Evolutionary conservation across 1,140 invertebrate species (phyloP), one percentile per base, ranked within the genome.

Genomic region (Anagrus nilaparvatae): DNA sequence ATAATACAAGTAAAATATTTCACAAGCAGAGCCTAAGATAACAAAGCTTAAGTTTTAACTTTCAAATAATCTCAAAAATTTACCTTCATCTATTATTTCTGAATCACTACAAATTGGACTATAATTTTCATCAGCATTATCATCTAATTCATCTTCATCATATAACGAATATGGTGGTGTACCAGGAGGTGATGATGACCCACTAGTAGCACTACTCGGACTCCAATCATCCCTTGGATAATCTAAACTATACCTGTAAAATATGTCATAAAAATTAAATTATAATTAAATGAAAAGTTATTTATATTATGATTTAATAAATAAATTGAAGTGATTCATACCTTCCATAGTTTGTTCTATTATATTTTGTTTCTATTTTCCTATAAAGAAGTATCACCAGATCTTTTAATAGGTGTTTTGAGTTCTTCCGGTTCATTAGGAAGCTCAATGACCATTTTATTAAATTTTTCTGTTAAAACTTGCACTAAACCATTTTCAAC

Each of bases 81-180:
- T 25, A 37, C 31, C 61, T 17, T 63, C 53, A 28, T 55, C 57
- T 31, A 40, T 40, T 29, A 53, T 51, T 28, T 67, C 64, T 18
- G 51, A 50, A 28, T 66, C 65, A 24, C 58, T 66, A 25, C 57
- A 67, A 31, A 67, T 57, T 6, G 63, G 63, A 51, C 63, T 66
- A 12, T 66, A 66, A 53, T 63, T 62, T 28, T 64, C 57, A 41
- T 67, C 63, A 3, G 51, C 42, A 25, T 38, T 51, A 32, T 61
- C 53, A 31, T 57, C 51, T 5, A 36, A 50, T 14, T 47, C 50
- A 3, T 53, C 50, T 35, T 44, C 43, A 24, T 53, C 47, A 14
- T 53, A 56, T 20, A 51, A 31, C 16, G 52, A 40, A 17, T 56
- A 44, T 4, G 61, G 56, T n/a, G 63, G 60, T 28, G 63, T 60